A percentile compares a stretch with the other conserved stretches of the same genome.
These are phyloP conservation scores for Gavia stellata DNA, from an alignment of 2,113 vertebrate genomes.

Conservation along the genomic window DNA sequence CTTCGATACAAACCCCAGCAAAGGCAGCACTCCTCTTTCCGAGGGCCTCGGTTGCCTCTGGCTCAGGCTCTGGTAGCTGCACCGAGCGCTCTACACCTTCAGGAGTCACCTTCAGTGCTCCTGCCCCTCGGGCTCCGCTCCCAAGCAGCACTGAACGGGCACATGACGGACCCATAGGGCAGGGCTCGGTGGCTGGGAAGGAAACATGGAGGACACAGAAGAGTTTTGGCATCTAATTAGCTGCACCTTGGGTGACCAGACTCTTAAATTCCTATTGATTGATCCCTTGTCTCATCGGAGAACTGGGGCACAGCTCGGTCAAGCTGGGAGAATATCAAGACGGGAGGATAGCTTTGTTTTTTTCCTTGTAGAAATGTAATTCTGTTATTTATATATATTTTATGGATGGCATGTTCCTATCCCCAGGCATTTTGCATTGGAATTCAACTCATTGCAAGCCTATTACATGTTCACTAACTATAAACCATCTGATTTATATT, in stretches of 20 bases:
- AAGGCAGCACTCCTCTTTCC: background rate
- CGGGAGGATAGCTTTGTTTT: background rate
- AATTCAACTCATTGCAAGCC: conserved; percentile 78
- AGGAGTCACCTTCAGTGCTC: conserved; percentile 42
- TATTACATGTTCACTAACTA: conserved; percentile 82
- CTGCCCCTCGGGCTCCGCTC: background rate
- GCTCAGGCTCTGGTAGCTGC: background rate
- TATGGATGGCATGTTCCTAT: conserved; percentile 74
- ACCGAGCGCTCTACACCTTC: background rate
- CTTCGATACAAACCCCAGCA: background rate
- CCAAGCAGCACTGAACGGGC: background rate
- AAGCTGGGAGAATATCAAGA: background rate
- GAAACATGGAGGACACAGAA: fast-evolving
- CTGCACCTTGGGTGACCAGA: background rate
- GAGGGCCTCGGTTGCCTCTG: background rate
- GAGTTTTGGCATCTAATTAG: background rate
- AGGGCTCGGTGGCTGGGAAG: background rate
- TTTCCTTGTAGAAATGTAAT: conserved; percentile 33
- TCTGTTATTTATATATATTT: conserved; percentile 54
- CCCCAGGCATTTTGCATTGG: conserved; percentile 77
- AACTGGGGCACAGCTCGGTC: background rate
- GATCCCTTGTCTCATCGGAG: fast-evolving
- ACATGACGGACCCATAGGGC: background rate
- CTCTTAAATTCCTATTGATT: background rate
- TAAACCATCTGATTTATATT: conserved; percentile 88